Base-by-base conservation (phyloP, 2,888 invertebrate genomes). In the Drosophila dives region DNA sequence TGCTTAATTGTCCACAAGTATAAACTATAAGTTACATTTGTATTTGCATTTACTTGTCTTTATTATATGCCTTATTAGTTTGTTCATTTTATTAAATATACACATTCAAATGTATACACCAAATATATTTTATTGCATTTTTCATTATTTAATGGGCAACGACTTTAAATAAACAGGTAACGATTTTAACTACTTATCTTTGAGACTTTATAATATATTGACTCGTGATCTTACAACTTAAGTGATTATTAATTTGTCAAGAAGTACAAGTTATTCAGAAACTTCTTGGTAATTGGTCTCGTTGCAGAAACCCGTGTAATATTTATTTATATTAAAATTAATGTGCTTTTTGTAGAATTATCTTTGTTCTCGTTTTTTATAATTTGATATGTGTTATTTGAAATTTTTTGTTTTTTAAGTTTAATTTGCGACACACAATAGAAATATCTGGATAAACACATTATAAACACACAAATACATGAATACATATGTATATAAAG, bases 41-140 rank as follows among this genome's bases (percentile, higher is more conserved):
- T 67, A 82, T 75, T 66, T 70, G 71, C 66, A 70, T 76, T 83
- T 80, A n/a, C 34, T 53, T 20, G 2, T 72, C 66, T 49, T 74
- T 59, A 62, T 53, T 20, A 49, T 65, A 63, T 53, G 2, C 17
- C 17, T 48, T 33, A 20, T 42, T 48, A 23, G 23, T 55, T 49
- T 51, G 3, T 10, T 59, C 40, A 60, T 55, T 56, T 64, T 38
- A 62, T 36, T 10, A 36, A 56, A 62, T 64, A 60, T 60, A 64
- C 42, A 55, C 40, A 40, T 23, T 61, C 45, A 56, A 23, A 70
- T 55, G 29, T 61, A 71, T 23, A 32, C 32, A 53, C 29, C 58
- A 55, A 42, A 10, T 33, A 23, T 36, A 40, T 36, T 5, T 33
- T 15, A 42, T 34, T 40, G 54, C 45, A 38, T 65, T 59, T 64